Evolutionary conservation across 2,797 vertebrate genomes (phyloP), one percentile per base, ranked within the genome.

Genomic region (Labroides dimidiatus): DNA sequence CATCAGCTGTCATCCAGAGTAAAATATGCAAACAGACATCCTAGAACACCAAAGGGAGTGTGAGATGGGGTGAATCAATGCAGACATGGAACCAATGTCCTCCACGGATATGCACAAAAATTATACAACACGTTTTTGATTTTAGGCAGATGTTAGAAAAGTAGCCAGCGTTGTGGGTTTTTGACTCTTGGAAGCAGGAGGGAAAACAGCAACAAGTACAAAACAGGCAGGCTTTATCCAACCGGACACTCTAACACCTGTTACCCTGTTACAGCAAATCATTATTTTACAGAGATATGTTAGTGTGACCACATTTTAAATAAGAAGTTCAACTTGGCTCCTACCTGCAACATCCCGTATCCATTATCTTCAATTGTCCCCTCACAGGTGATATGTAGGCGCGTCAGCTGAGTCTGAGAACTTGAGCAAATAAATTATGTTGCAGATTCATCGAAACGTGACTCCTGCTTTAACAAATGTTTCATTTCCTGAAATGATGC

Each of bases 271-370:
- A 33, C 30, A 33, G 30, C 30, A 33, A 33, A 20, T 42, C 24
- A 27, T 41, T 61, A n/a, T 47, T 7, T 10, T 10, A 2, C 19
- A 24, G 10, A 17, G 12, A 45, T 33, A 57, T 33, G 4, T 66
- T 42, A 9, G 4, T 33, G 30, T 33, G 8, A 42, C 15, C 15
- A n/a, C 17, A 20, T n/a, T 19, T 20, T 45, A 45, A 10, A 20
- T 20, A n/a, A n/a, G n/a, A n/a, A 10, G 8, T 20, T n/a, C 10
- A 48, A 33, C 30, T 33, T 33, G 8, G 8, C 10, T 69, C 92
- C 80, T 81, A 99, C 97, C 97, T 99, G 97, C n/a, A 99, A 90
- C 97, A 99, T 98, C 37, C 97, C 97, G 37, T 93, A 95, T 39
- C 97, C 97, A 54, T 94, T 92, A 60, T 94, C 94, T 90, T 99